Percentiles rank a stretch among this genome's conserved stretches.
phyloP scores from a whole-genome alignment of 1,140 invertebrate species.

The Drosophila lacteicornis region DNA sequence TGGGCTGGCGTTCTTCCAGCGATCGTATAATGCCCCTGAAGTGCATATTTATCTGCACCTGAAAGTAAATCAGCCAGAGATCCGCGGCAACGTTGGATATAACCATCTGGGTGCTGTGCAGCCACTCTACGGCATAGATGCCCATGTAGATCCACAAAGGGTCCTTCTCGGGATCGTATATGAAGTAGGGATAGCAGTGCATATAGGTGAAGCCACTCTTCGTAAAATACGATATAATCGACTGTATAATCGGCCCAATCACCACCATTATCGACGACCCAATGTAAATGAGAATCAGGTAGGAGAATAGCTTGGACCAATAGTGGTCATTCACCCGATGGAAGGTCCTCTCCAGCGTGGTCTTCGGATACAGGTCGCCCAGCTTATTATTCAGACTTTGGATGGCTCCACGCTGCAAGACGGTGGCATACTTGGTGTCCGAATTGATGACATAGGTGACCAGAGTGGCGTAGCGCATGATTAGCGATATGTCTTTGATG shows the following conservation, averaged over 20 bases:
- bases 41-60: slow-evolving; percentile 63
- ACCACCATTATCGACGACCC: slow-evolving; percentile 47
- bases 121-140: slow-evolving; percentile 43
- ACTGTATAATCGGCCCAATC: slow-evolving; percentile 38
- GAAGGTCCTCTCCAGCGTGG: slow-evolving; percentile 4
- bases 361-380: slow-evolving; percentile 37
- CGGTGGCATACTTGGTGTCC: slow-evolving; percentile 54
- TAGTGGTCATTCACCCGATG: slow-evolving; percentile 55
- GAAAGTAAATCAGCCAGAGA: slow-evolving; percentile 59
- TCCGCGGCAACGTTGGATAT: slow-evolving; percentile 53
- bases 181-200: slow-evolving; percentile 58
- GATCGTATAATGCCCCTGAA: slow-evolving; percentile 43
- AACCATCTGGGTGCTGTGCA: slow-evolving; percentile 55
- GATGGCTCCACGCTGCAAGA: slow-evolving; percentile 23
- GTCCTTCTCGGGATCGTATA: slow-evolving; percentile 28
- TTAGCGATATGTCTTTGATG: slow-evolving; percentile 12
- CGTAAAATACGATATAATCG: slow-evolving; percentile 4
- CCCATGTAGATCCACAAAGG: slow-evolving; percentile 45
- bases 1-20: slow-evolving; percentile 41
- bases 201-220: slow-evolving; percentile 31
- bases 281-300: slow-evolving; percentile 32
- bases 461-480: slow-evolving; percentile 54
- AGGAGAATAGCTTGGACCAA: slow-evolving; percentile 29
- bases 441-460: slow-evolving; percentile 57
- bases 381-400: slow-evolving; percentile 34